Percentiles rank a stretch among this genome's conserved stretches.
These are phyloP conservation scores for Porites rus DNA, from an alignment of 92 coral and sea anemone genomes.

Conservation along the genomic window DNA sequence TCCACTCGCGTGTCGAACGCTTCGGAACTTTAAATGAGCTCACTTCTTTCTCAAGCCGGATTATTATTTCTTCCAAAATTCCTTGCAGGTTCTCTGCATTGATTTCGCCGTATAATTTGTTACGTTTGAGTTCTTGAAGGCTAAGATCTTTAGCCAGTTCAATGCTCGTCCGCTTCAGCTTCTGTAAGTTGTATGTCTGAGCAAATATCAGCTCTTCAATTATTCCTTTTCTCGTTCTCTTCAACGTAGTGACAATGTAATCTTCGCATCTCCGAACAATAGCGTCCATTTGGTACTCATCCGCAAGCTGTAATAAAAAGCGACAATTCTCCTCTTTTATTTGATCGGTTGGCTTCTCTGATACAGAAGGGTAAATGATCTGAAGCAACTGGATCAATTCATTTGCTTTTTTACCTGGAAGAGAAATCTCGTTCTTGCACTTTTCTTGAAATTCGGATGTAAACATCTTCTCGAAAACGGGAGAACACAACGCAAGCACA, in stretches of 20 bases:
- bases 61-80: background rate
- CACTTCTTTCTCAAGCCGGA: no score
- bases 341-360: background rate
- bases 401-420: background rate
- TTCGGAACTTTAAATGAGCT: no score
- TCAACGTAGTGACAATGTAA: background rate
- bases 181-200: background rate
- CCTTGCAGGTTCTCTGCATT: background rate
- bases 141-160: background rate
- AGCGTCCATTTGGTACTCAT: slow-evolving; percentile 8
- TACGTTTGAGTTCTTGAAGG: slow-evolving; percentile 15
- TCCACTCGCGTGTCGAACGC: no score
- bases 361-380: background rate
- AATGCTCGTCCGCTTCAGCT: background rate
- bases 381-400: background rate
- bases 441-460: slow-evolving; percentile 1
- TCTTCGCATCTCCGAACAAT: slow-evolving; percentile 5
- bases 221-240: background rate
- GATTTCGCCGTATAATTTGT: background rate
- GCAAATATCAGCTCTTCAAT: background rate
- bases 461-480: slow-evolving; percentile 40
- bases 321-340: background rate
- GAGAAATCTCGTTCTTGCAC: background rate
- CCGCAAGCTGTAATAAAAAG: background rate
- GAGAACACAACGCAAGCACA: slow-evolving; percentile 69